A percentile compares a stretch with the other conserved stretches of the same genome.
Evolutionary conservation across 2,888 invertebrate genomes (phyloP).

Genomic region (Fragum whitleyi): DNA sequence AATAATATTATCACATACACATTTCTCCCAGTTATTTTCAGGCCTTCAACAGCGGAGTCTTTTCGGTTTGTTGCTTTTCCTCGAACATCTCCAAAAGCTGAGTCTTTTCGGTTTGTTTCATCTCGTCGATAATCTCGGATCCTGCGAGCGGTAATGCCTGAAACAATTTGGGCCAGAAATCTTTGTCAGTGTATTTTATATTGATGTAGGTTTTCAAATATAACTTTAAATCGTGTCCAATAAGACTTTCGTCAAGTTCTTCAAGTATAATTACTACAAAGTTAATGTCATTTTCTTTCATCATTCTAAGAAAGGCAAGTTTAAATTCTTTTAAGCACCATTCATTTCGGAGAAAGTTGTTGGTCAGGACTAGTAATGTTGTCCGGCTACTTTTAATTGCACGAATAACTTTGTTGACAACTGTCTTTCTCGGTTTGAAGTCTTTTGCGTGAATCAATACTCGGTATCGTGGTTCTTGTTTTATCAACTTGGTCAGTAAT

Average conservation of each 20-base stretch:
- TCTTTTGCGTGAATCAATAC: constrained; percentile 45
- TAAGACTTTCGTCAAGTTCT: constrained; percentile 31
- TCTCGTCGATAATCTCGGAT: neutral
- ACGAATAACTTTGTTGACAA: constrained; percentile 39
- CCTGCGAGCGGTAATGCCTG: constrained; percentile 27
- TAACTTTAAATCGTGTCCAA: constrained; percentile 31
- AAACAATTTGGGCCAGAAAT: constrained; percentile 39
- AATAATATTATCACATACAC: too few species aligned
- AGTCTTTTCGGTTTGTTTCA: too few species aligned
- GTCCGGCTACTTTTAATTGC: constrained; percentile 41
- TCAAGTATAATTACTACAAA: constrained; percentile 37
- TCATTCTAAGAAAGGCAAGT: constrained; percentile 34
- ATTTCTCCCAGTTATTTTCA: too few species aligned
- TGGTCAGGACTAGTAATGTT: constrained; percentile 42
- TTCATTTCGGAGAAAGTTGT: constrained; percentile 48
- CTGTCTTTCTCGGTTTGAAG: constrained; percentile 37
- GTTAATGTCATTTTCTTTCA: constrained; percentile 36
- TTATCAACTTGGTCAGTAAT: constrained; percentile 23
- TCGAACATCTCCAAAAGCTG: neutral
- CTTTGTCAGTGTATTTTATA: constrained; percentile 29
- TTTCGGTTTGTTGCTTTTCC: too few species aligned
- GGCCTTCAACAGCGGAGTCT: too few species aligned
- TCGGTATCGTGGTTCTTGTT: constrained; percentile 31
- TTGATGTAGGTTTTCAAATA: constrained; percentile 42
- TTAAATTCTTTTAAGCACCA: constrained; percentile 59